These are phyloP conservation scores for Danaus chrysippus DNA, from an alignment of 2,888 invertebrate genomes.

Conservation along the genomic window DNA sequence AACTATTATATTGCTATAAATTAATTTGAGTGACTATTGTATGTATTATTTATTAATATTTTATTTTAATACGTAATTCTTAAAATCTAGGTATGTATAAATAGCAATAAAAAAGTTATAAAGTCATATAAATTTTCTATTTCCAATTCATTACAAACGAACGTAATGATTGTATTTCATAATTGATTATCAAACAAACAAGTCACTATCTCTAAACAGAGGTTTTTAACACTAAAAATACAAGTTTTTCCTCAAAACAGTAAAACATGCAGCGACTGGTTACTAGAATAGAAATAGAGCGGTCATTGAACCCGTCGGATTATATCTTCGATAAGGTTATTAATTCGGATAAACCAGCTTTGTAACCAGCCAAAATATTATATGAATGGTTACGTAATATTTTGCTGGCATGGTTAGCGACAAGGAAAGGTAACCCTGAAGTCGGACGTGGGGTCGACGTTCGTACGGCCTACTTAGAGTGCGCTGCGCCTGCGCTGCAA, in stretches of 20 bases:
- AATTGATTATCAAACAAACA: no score
- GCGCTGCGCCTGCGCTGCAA: slow-evolving; percentile 51
- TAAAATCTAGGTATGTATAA: no score
- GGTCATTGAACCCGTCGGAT: slow-evolving; percentile 64
- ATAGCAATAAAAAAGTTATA: no score
- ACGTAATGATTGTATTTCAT: no score
- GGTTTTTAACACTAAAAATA: no score
- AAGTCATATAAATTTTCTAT: no score
- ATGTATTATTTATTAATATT: neutral
- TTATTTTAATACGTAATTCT: no score
- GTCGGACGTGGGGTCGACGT: slow-evolving; percentile 71
- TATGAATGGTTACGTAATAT: slow-evolving; percentile 6
- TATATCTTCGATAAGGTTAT: slow-evolving; percentile 63
- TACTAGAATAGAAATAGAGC: slow-evolving; percentile 68
- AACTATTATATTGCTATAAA: slow-evolving; percentile 22
- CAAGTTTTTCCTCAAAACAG: slow-evolving; percentile 45
- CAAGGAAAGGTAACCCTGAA: slow-evolving; percentile 68
- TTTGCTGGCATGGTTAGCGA: slow-evolving; percentile 37
- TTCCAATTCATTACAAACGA: no score
- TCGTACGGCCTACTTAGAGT: slow-evolving; percentile 70
- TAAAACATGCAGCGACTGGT: slow-evolving; percentile 40
- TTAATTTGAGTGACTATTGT: neutral
- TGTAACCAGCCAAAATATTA: slow-evolving; percentile 47
- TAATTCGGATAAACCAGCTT: slow-evolving; percentile 58
- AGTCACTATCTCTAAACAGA: no score